Conservation (phyloP, 1,140 invertebrate species). For the Macrobrachium nipponense region DNA sequence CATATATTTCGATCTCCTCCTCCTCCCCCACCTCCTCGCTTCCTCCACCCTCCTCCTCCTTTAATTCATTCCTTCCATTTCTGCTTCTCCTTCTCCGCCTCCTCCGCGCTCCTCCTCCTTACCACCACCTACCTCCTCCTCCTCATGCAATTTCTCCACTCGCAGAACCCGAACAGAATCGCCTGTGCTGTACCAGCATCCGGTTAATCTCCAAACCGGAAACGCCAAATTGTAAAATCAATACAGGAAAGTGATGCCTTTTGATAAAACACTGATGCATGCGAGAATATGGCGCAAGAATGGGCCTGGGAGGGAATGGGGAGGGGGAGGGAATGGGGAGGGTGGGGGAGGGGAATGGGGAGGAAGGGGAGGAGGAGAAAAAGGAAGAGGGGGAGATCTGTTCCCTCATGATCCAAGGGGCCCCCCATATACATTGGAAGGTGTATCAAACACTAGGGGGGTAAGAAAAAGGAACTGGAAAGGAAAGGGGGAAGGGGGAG, state of each 20-base stretch:
- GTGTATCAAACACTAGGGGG: too few relatives aligned
- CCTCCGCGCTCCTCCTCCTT: not conserved
- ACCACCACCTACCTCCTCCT: not conserved
- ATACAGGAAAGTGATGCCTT: not conserved
- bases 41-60: not conserved
- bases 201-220: not conserved
- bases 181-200: too few relatives aligned
- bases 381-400: not conserved
- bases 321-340: not conserved
- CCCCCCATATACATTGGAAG: not conserved
- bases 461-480: too few relatives aligned
- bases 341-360: not conserved
- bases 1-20: too few relatives aligned
- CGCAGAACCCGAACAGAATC: not conserved
- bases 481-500: too few relatives aligned
- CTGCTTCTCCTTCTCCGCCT: not conserved
- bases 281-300: not conserved
- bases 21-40: not conserved
- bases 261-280: slow-evolving; percentile 18
- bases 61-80: not conserved
- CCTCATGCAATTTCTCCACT: not conserved
- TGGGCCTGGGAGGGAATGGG: not conserved
- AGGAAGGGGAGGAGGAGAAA: not conserved
- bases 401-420: not conserved
- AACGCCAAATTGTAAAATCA: not conserved